Conservation (phyloP, 2,113 vertebrate species). For the Planiliza haematocheilus region DNA sequence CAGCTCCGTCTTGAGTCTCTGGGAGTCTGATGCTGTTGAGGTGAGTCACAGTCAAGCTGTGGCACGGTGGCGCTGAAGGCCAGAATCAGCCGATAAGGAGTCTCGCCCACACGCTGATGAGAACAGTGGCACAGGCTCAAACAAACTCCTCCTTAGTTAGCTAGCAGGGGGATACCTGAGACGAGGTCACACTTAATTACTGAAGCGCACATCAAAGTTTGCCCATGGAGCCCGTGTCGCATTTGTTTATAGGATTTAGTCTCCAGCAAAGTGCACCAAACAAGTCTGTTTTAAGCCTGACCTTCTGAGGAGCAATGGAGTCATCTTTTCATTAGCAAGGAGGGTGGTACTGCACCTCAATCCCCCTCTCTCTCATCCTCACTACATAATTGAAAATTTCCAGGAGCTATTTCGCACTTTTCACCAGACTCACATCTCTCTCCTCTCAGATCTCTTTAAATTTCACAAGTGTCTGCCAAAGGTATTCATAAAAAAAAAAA, state of each 20-base stretch:
- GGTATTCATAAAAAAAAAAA: slow-evolving; percentile 38
- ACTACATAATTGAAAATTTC: slow-evolving; percentile 64
- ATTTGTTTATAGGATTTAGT: slow-evolving; percentile 79
- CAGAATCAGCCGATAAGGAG: slow-evolving; percentile 58
- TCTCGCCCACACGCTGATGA: slow-evolving; percentile 55
- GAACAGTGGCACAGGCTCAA: slow-evolving; percentile 65
- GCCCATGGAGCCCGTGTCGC: slow-evolving; percentile 68
- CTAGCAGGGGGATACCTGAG: slow-evolving; percentile 67
- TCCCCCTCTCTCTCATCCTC: slow-evolving; percentile 30
- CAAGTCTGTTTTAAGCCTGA: slow-evolving; percentile 61
- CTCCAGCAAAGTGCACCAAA: slow-evolving; percentile 53
- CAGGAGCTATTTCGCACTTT: slow-evolving; percentile 52
- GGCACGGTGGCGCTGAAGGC: slow-evolving; percentile 48
- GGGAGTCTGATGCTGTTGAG: slow-evolving; percentile 44
- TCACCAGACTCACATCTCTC: slow-evolving; percentile 33
- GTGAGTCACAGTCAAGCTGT: slow-evolving; percentile 60
- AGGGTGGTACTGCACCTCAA: slow-evolving; percentile 47
- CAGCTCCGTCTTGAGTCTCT: slow-evolving; percentile 18
- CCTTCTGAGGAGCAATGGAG: slow-evolving; percentile 64
- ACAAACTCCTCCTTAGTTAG: slow-evolving; percentile 64
- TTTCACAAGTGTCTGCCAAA: slow-evolving; percentile 61
- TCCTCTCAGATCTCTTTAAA: slow-evolving; percentile 61
- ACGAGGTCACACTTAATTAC: slow-evolving; percentile 77
- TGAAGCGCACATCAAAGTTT: slow-evolving; percentile 77
- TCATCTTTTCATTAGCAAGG: slow-evolving; percentile 61